Base-by-base conservation (phyloP, 2,797 vertebrate species). In the Melanotaenia trifasciata region DNA sequence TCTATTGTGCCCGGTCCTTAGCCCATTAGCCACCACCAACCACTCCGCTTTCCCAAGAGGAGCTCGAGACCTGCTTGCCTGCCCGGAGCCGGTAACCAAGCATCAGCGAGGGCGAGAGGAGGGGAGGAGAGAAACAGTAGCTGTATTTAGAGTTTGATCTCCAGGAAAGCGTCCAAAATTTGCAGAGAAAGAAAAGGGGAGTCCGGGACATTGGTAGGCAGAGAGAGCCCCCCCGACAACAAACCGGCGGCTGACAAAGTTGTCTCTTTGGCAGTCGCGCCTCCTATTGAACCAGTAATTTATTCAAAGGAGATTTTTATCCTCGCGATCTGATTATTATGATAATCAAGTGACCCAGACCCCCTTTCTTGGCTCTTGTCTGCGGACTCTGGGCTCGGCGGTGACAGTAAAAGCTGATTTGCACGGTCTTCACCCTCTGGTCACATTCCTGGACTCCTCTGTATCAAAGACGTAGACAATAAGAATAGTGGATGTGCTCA, bases 241-340 rank as follows among this genome's bases (percentile, higher is more conserved):
- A 89, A 89, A 89, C 87, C 79, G 70, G 85, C 84, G 84, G 74
- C 92, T 94, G 94, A 95, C 94, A 93, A 89, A 94, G 92, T 94
- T 92, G 94, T 94, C 94, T 94, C 90, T 94, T 94, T 95, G 94
- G 94, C 94, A 94, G 94, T 93, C 94, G 92, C 90, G 91, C 94
- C 94, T 93, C 92, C 94, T 94, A 94, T 95, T 93, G 90, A 94
- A 94, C 30, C 85, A 62, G 88, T 93, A 94, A 95, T 94, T 93
- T 95, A 95, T 96, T 95, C 94, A 95, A 95, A 95, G 94, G 92
- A 93, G 92, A 94, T 94, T 94, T 95, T 95, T 92, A 94, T 94
- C 93, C 92, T 90, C 89, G 88, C 90, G 93, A 92, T 93, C 92
- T 92, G 92, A 95, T 95, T 95, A 90, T 96, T 91, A 95, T 95